phyloP scores from a whole-genome alignment of 2,888 invertebrate species.

The Pocota personata region DNA sequence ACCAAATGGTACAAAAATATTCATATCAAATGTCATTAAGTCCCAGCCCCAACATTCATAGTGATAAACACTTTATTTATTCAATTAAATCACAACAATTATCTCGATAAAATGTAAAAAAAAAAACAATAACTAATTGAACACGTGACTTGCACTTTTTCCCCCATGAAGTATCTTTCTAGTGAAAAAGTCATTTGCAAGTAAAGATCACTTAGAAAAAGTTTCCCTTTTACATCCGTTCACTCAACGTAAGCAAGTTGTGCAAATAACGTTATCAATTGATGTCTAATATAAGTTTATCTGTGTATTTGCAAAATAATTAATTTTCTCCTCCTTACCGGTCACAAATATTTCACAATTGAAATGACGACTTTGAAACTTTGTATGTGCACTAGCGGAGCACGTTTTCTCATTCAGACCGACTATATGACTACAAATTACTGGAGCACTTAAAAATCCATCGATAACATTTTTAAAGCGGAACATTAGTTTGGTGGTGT shows the following conservation, averaged over 20 bases:
- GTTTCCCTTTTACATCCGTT: not conserved
- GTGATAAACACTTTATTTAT: not conserved
- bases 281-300: constrained; percentile 22
- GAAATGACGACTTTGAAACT: constrained; percentile 1
- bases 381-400: not conserved
- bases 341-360: constrained; percentile 1
- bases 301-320: constrained; percentile 44
- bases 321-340: not conserved
- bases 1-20: no score
- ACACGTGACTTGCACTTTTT: constrained; percentile 4
- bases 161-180: not conserved
- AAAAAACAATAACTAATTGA: not conserved
- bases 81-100: not conserved
- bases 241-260: not conserved
- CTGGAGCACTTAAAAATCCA: constrained; percentile 52
- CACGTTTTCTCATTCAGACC: not conserved
- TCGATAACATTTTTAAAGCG: constrained; percentile 34
- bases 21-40: no score
- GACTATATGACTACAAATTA: constrained; percentile 42
- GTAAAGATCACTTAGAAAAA: not conserved
- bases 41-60: no score
- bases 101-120: no score
- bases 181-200: not conserved
- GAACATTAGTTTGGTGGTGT: constrained; percentile 39
- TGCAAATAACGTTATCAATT: constrained; percentile 41